Evolutionary conservation across 2,113 vertebrate species (phyloP).

Genomic region (Platycercus adscitus): DNA sequence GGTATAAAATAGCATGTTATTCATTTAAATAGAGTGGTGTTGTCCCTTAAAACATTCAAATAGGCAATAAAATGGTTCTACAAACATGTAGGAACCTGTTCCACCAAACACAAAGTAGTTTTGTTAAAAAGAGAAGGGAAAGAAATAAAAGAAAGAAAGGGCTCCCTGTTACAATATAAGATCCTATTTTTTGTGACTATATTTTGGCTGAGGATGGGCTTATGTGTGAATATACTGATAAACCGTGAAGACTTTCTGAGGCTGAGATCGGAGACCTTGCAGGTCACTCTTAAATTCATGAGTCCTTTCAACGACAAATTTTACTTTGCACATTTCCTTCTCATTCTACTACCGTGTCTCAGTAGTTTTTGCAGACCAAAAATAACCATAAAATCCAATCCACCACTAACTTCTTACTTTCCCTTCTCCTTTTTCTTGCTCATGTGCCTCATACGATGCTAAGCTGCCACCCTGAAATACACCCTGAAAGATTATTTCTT

Average conservation of each 20-base stretch:
- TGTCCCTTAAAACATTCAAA: conserved; percentile 54
- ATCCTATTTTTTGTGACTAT: neutral
- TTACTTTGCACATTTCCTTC: neutral
- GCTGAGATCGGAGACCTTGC: neutral
- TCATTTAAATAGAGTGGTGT: conserved; percentile 41
- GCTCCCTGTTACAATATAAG: neutral
- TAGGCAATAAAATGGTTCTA: conserved; percentile 21
- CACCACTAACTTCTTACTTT: neutral
- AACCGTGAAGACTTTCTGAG: neutral
- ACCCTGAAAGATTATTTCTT: neutral
- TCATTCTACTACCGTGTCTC: neutral
- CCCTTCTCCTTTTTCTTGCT: neutral
- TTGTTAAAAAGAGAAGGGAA: conserved; percentile 27
- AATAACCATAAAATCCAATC: neutral
- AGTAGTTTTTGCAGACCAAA: neutral
- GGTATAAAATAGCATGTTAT: conserved; percentile 38
- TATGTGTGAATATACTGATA: neutral
- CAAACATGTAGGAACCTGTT: conserved; percentile 28
- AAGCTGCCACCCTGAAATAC: neutral
- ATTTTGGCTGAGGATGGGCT: neutral
- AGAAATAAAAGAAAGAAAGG: neutral
- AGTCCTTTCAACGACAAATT: neutral
- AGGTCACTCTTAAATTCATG: neutral
- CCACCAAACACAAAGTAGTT: neutral
- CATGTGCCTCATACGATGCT: neutral